Evolutionary conservation across 30 jellyfish, hydroid and myxozoan species (phyloP).

Genomic region (Cassiopea andromeda): DNA sequence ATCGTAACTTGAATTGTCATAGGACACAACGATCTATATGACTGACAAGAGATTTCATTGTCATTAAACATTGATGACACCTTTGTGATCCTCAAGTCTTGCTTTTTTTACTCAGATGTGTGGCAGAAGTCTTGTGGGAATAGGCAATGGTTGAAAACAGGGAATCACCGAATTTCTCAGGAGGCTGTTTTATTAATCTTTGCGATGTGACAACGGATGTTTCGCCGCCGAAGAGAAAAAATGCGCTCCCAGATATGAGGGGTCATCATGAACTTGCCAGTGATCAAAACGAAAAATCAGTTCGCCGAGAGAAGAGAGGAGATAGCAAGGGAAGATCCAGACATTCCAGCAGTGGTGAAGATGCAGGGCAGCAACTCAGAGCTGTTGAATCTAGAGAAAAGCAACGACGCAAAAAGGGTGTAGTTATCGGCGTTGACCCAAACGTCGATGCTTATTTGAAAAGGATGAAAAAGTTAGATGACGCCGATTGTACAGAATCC

Average conservation of each 20-base stretch:
- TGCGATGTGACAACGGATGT: conserved; percentile 24
- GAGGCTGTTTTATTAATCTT: conserved; percentile 47
- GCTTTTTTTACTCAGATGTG: conserved; percentile 4
- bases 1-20: too few relatives aligned
- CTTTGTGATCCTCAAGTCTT: neutral
- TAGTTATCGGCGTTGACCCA: conserved; percentile 56
- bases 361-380: neutral
- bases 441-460: conserved; percentile 31
- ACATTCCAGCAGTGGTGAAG: neutral
- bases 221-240: conserved; percentile 20
- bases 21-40: too few relatives aligned
- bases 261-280: neutral
- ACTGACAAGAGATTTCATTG: too few relatives aligned
- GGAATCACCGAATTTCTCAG: conserved; percentile 3
- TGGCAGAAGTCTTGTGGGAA: neutral
- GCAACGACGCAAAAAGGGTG: conserved; percentile 42
- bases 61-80: neutral
- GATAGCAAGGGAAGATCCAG: neutral
- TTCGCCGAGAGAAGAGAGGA: neutral
- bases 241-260: conserved; percentile 10
- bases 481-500: neutral
- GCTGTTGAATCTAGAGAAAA: neutral
- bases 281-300: neutral
- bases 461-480: conserved; percentile 4
- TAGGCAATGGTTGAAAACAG: neutral